Base-by-base conservation (phyloP, 2,113 vertebrate genomes). In the Tautogolabrus adspersus region DNA sequence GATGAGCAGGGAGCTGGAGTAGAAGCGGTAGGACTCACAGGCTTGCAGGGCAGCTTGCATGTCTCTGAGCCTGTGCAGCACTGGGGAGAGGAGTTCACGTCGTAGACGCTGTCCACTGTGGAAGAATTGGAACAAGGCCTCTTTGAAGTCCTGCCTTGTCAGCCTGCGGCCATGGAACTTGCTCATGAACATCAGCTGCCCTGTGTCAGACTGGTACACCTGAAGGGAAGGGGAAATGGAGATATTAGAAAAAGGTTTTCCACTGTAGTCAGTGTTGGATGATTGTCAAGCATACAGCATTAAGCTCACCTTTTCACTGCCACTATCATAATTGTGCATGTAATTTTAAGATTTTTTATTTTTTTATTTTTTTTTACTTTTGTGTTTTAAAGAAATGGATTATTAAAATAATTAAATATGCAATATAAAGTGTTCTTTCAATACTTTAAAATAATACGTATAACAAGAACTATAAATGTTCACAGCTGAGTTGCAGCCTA, bases 21-120 rank as follows among this genome's bases (percentile, higher is more conserved):
- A 99, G 93, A 99, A 99, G 83, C 97, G 98, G 77, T 99, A 99
- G 19, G 97, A 99, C 83, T 99, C 98, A 69, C 97, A 97, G 70
- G 95, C 94, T 86, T 98, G 97, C 76, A 99, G 92, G 51, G 96
- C 95, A 0, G 95, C 94, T 87, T 97, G 95, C 85, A 99, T 96
- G 80, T 99, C 97, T 65, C 94, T 88, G 75, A 99, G 96, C 88
- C 96, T 94, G 72, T 93, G 95, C 73, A 99, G 94, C 70, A 98
- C 97, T 0, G 96, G 95, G 23, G 96, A 95, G 34, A 98, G 95
- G 57, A 98, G 96, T 85, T 99, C 97, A 21, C 92, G 94, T 56
- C 96, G 96, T 56, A 98, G 92, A 63, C 93, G 95, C 64, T 90
- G 96, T 19, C 98, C 98, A 0, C 97, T 97, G 87, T 98, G 96